Conservation (phyloP, 2,113 vertebrate species). For the Neopipo cinnamomea region DNA sequence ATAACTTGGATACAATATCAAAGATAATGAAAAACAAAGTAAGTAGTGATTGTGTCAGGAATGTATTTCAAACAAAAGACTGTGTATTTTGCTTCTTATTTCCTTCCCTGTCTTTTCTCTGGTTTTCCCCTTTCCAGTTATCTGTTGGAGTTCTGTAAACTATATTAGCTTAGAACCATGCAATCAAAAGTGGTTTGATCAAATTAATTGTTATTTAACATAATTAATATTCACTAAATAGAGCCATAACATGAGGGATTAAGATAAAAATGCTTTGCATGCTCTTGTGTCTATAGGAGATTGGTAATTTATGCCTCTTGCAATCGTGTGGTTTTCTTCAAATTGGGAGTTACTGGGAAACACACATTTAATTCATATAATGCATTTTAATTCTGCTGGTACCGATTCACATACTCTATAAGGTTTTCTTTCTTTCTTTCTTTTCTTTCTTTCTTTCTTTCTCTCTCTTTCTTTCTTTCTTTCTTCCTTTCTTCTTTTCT, state of each 20-base stretch:
- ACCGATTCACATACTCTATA: accelerated
- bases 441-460: not conserved
- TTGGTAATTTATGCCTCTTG: not conserved
- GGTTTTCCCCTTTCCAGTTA: not conserved
- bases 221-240: not conserved
- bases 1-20: not conserved
- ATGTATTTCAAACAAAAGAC: not conserved
- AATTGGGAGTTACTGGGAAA: not conserved
- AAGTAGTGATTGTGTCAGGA: not conserved
- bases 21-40: not conserved
- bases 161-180: not conserved
- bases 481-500: not conserved
- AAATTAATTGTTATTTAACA: not conserved
- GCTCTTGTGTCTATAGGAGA: not conserved
- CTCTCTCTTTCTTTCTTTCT: not conserved
- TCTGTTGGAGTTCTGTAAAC: not conserved
- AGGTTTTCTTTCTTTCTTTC: not conserved
- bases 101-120: not conserved
- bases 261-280: not conserved
- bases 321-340: not conserved
- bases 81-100: not conserved
- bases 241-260: not conserved
- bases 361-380: too few relatives aligned
- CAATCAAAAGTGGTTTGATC: not conserved
- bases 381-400: not conserved